Percentiles rank a stretch among this genome's conserved stretches.
Evolutionary conservation across 1,140 invertebrate species (phyloP).

Genomic region (Heliconius hermathena): DNA sequence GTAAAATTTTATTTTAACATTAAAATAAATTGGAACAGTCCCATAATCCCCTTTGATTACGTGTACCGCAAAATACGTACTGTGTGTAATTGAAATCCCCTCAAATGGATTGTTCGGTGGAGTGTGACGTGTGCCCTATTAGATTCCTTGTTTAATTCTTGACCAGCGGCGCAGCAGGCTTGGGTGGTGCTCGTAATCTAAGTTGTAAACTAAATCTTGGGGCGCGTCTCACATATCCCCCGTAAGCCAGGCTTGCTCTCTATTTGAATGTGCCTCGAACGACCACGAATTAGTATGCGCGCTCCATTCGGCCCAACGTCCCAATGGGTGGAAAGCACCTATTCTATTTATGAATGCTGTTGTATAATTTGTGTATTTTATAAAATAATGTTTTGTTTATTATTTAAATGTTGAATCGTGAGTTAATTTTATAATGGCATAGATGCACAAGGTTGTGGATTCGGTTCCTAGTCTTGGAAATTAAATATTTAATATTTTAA

Average conservation of each 20-base stretch:
- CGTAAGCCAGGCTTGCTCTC: conserved; percentile 70
- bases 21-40: conserved; percentile 49
- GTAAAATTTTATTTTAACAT: conserved; percentile 52
- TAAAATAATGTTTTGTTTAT: neutral
- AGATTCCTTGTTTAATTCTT: conserved; percentile 79
- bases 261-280: conserved; percentile 75
- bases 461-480: no score
- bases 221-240: conserved; percentile 75
- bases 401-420: neutral
- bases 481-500: no score
- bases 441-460: no score
- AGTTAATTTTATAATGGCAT: no score
- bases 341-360: conserved; percentile 55
- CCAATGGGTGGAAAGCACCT: conserved; percentile 62
- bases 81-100: conserved; percentile 62
- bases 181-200: conserved; percentile 65
- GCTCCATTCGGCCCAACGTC: conserved; percentile 67
- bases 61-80: conserved; percentile 53
- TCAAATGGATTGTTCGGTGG: conserved; percentile 53
- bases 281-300: conserved; percentile 80
- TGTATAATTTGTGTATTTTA: neutral
- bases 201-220: conserved; percentile 80
- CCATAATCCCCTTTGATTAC: conserved; percentile 50
- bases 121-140: conserved; percentile 60
- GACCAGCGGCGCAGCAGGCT: conserved; percentile 54